Evolutionary conservation across 2,888 invertebrate genomes (phyloP), one percentile per base, ranked within the genome.

Genomic region (Sphecodes monilicornis): DNA sequence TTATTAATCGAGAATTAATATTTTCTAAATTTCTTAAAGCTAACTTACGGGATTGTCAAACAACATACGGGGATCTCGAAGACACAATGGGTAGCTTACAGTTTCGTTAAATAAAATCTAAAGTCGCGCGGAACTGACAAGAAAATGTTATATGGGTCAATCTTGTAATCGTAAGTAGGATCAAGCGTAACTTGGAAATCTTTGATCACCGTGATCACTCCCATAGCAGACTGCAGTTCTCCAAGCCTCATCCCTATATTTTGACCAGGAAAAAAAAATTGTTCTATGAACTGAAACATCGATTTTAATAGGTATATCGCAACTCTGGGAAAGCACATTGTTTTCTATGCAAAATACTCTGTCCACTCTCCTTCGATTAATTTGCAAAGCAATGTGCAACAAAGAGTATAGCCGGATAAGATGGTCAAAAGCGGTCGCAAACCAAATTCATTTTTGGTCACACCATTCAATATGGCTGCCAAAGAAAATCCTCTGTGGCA

Each of bases 121-220:
- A 90, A 89, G 1, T 6, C 46, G 0, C 73, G 22, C 0, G 39
- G 32, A 22, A 76, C 64, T 16, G 68, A 1, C 1, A 82, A 2
- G 32, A 93, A 93, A 32, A 92, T 60, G 22, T 85, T 86, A 18
- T 86, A 82, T 1, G 43, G 76, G 41, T 90, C 91, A 6, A 90
- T n/a, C 11, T 57, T 76, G 41, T 79, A n/a, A n/a, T 85, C 83
- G 46, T 78, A 88, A 1, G 78, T 79, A 3, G 90, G 82, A 81
- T 92, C 90, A 3, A 92, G 22, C 0, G 89, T 78, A 18, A 93
- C 86, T 80, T 93, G 90, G 64, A 92, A 92, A 75, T 92, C 84
- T 1, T 88, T 87, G 1, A 93, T 77, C 70, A 93, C 82, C 16
- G 91, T 88, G 26, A 92, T 86, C 8, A 93, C 22, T 39, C 89